Base-by-base conservation (phyloP, 2,888 invertebrate genomes). In the Melolontha melolontha region DNA sequence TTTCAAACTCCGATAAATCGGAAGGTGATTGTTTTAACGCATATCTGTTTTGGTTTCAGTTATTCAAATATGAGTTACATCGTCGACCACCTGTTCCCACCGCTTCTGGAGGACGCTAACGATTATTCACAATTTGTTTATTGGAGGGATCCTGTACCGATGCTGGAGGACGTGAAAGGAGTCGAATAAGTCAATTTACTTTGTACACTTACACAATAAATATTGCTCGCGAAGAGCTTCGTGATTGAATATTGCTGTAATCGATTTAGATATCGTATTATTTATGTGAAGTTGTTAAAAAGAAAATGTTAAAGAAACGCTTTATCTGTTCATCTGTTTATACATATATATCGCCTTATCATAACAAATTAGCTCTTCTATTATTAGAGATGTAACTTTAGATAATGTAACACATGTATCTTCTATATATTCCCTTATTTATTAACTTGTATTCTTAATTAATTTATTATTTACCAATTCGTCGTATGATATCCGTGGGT, bases 61-160 rank as follows among this genome's bases (percentile, higher is more conserved):
- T 98, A 98, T 85, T 92, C 94, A 69, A 94, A 94, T 83, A 94
- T 98, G 92, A 93, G 93, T 72, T 93, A 93, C 83, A 90, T 97
- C 74, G 97, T 95, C 73, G 98, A 98, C 86, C 96, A 97, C 84
- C 89, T 98, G 83, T 98, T 97, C 85, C 98, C 98, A 75, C 92
- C 93, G 54, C 87, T 92, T 77, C 86, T 88, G 72, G 90, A 90
- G 52, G 86, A 86, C 14, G 86, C 88, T 0, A 88, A 89, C 73
- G 89, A 90, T 81, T 97, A 90, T 86, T 95, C 94, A 69, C 91
- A 92, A 79, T 96, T 96, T 76, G 91, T 93, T 78, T 98, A 92
- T 84, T 98, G 98, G 98, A 90, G 97, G 73, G 93, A 95, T 74
- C 96, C 97, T 8, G 87, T 97, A 72, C 89, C 88, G 1, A 86